These are phyloP conservation scores for Fabriciana adippe DNA, from an alignment of 2,888 invertebrate species.

Conservation along the genomic window DNA sequence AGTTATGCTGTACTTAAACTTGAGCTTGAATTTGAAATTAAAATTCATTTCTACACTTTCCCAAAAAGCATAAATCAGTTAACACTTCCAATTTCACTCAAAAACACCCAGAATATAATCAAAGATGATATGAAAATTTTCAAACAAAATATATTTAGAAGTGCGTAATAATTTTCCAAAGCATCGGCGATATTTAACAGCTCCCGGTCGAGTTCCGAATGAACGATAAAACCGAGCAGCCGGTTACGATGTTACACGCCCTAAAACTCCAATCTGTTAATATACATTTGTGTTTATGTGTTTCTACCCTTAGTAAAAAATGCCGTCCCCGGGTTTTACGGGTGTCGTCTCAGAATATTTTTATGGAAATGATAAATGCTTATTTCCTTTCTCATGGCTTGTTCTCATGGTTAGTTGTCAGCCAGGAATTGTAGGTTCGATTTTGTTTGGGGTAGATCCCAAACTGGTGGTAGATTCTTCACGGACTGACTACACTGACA, in stretches of 20 bases:
- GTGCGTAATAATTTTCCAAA: constrained; percentile 4
- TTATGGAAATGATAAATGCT: neutral
- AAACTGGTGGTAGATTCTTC: too few relatives aligned
- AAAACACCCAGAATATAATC: too few relatives aligned
- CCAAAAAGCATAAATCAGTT: too few relatives aligned
- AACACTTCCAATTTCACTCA: too few relatives aligned
- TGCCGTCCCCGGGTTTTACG: constrained; percentile 32
- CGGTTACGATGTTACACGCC: constrained; percentile 31
- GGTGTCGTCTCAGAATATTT: constrained; percentile 11
- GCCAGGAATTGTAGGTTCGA: too few relatives aligned
- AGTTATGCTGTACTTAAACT: too few relatives aligned
- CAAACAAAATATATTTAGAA: neutral
- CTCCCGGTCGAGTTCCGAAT: neutral
- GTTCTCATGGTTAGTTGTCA: too few relatives aligned
- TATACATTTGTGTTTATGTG: constrained; percentile 36
- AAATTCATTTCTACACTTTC: too few relatives aligned
- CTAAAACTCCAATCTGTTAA: constrained; percentile 35
- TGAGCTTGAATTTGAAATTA: too few relatives aligned
- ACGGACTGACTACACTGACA: too few relatives aligned
- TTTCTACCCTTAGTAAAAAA: constrained; percentile 34
- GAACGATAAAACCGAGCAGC: constrained; percentile 25
- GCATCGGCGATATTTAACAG: constrained; percentile 16
- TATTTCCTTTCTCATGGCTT: neutral
- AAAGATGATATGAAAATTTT: neutral
- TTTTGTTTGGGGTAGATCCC: too few relatives aligned